A percentile compares a stretch with the other conserved stretches of the same genome.
Conservation (phyloP, 2,113 vertebrate genomes). For the Triplophysa dalaica region DNA sequence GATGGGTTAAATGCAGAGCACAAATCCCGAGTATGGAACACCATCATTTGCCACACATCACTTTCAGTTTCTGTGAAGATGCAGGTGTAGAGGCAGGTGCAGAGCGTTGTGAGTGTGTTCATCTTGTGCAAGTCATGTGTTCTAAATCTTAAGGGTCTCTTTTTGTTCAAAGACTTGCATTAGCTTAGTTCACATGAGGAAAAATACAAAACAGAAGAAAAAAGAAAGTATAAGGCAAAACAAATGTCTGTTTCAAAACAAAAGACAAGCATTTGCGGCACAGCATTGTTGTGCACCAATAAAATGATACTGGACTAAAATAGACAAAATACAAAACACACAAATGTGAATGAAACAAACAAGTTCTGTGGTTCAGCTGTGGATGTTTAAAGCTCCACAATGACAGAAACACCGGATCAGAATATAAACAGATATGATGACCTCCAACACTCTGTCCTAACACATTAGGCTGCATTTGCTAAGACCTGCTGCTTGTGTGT, state of each 20-base stretch:
- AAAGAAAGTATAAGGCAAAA: not conserved
- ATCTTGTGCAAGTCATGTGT: not conserved
- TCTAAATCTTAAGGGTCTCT: not conserved
- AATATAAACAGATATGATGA: constrained; percentile 20
- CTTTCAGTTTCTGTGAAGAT: not conserved
- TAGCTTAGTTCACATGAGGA: not conserved
- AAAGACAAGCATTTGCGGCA: not conserved
- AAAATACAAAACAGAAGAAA: not conserved
- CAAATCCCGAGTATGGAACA: too few relatives aligned
- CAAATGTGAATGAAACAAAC: not conserved
- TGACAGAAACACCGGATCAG: constrained; percentile 5
- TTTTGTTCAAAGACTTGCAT: not conserved
- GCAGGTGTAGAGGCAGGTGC: not conserved
- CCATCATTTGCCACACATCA: too few relatives aligned
- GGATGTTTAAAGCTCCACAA: not conserved
- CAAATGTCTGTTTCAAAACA: not conserved
- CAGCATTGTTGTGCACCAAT: not conserved
- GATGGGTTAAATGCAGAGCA: too few relatives aligned
- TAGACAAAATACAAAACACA: not conserved
- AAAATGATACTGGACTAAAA: not conserved
- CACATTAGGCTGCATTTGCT: not conserved
- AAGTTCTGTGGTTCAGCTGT: constrained; percentile 4
- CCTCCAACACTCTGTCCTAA: constrained; percentile 8
- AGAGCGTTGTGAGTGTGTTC: not conserved
- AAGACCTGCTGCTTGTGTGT: not conserved